A percentile compares a stretch with the other conserved stretches of the same genome.
Conservation (phyloP, 2,797 vertebrate species). For the Danio tinwini region DNA sequence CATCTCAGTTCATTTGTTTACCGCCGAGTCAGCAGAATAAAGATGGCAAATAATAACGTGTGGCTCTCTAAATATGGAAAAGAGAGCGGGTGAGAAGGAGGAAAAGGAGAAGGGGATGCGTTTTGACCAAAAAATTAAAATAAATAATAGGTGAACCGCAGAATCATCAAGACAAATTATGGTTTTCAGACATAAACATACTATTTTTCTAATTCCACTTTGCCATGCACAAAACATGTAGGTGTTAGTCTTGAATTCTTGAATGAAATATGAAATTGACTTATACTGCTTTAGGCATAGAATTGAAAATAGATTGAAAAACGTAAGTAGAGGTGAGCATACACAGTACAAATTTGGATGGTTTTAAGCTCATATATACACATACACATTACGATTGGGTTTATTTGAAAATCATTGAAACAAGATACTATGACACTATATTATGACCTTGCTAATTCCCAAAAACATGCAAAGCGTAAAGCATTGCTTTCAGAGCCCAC, state of each 20-base stretch:
- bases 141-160: constrained; percentile 2
- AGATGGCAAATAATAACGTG: constrained; percentile 71
- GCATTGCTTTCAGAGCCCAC: too few species aligned
- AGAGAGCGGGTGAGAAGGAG: constrained; percentile 72
- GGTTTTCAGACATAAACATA: background rate
- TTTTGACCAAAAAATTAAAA: constrained; percentile 49
- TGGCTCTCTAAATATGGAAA: constrained; percentile 77
- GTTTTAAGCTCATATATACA: too few species aligned
- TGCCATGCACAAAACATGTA: constrained; percentile 2
- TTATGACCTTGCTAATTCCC: too few species aligned
- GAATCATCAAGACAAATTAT: constrained; percentile 21
- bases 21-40: constrained; percentile 77
- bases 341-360: too few species aligned
- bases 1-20: constrained; percentile 83
- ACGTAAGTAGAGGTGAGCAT: too few species aligned
- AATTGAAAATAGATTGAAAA: too few species aligned
- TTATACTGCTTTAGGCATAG: constrained; percentile 9
- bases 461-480: too few species aligned
- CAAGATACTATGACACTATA: too few species aligned
- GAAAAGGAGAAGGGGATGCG: constrained; percentile 54
- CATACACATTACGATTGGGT: too few species aligned
- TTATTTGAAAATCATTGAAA: too few species aligned
- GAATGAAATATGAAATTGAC: background rate
- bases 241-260: background rate
- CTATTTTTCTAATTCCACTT: constrained; percentile 9